These are phyloP conservation scores for Zonitis immaculata DNA, from an alignment of 2,888 invertebrate species.

Conservation along the genomic window DNA sequence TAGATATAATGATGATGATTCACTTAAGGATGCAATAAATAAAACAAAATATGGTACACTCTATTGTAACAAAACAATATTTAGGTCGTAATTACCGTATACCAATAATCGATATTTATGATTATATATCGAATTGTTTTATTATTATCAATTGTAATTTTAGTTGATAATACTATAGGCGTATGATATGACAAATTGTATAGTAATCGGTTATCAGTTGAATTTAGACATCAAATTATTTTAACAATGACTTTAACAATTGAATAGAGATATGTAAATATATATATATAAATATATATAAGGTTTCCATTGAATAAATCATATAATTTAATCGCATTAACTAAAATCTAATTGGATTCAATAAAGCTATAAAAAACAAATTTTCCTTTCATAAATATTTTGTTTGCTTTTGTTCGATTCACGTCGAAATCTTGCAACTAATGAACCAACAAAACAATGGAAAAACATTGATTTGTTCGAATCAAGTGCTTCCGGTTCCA, in stretches of 20 bases:
- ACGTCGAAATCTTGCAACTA: conserved; percentile 6
- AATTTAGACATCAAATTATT: neutral
- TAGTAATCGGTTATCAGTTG: neutral
- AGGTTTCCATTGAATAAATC: too few species aligned
- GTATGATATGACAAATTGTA: neutral
- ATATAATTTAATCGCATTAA: neutral
- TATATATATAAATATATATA: too few species aligned
- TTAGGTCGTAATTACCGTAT: neutral
- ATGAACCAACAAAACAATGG: conserved; percentile 18
- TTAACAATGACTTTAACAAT: neutral
- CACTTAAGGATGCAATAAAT: neutral
- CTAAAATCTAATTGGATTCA: neutral
- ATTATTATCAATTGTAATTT: neutral
- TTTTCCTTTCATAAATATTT: too few species aligned
- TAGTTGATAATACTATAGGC: neutral
- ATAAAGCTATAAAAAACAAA: too few species aligned
- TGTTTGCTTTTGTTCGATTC: neutral
- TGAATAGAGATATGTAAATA: too few species aligned
- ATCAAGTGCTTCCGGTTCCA: conserved; percentile 25
- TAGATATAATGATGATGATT: neutral
- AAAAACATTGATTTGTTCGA: conserved; percentile 16
- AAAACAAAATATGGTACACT: neutral
- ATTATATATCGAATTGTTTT: neutral
- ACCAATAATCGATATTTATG: neutral
- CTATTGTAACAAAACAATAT: neutral